phyloP scores from a whole-genome alignment of 1,140 invertebrate species.

The Tribolium castaneum region DNA sequence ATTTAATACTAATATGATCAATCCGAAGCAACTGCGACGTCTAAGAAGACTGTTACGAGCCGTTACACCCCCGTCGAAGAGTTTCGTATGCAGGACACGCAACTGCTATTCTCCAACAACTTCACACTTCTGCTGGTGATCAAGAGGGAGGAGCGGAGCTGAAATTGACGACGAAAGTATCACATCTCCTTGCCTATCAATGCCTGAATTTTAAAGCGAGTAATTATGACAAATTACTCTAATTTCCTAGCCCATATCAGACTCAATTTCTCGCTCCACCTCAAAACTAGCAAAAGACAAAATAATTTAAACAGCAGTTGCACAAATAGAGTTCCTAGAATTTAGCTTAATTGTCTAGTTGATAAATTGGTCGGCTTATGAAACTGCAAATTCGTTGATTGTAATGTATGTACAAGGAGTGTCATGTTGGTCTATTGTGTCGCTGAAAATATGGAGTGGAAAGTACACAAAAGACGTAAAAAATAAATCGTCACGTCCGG shows the following conservation, averaged over 20 bases:
- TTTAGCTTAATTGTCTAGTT: background rate
- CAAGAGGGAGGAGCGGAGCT: constrained; percentile 36
- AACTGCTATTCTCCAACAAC: constrained; percentile 56
- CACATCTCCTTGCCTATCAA: constrained; percentile 47
- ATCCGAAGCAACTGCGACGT: constrained; percentile 45
- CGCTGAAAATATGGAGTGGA: background rate
- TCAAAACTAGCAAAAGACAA: too few species aligned
- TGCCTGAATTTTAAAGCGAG: constrained; percentile 44
- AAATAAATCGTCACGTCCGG: constrained; percentile 33
- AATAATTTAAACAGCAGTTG: too few species aligned
- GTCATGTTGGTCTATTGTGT: background rate
- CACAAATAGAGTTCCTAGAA: too few species aligned
- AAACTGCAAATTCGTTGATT: background rate
- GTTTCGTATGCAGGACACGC: constrained; percentile 49
- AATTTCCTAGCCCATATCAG: background rate
- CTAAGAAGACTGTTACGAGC: constrained; percentile 6
- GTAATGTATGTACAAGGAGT: background rate
- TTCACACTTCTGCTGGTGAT: constrained; percentile 53
- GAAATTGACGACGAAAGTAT: constrained; percentile 43
- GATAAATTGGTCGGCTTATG: background rate
- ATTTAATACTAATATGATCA: constrained; percentile 56
- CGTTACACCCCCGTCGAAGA: background rate
- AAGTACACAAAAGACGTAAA: constrained; percentile 23
- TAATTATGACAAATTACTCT: constrained; percentile 46
- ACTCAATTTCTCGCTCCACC: background rate